Conservation (phyloP, 2,888 invertebrate genomes). For the Leptinotarsa tumamoca region DNA sequence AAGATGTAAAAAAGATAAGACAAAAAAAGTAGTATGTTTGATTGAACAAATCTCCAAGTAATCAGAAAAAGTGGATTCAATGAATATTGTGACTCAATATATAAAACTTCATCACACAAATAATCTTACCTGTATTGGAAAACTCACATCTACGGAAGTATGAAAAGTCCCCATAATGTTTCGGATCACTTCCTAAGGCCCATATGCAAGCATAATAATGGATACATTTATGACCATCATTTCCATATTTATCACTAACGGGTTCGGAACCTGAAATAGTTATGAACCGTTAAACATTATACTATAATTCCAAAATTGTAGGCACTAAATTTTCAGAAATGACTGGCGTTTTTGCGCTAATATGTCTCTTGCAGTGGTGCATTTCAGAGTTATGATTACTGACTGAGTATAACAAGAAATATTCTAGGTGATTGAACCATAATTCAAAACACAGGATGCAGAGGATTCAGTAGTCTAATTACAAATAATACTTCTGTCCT, state of each 20-base stretch:
- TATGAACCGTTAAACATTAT: background rate
- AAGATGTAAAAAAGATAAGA: too few relatives aligned
- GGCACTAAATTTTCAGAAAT: too few relatives aligned
- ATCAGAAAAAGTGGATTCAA: too few relatives aligned
- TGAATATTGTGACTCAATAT: background rate
- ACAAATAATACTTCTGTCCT: too few relatives aligned
- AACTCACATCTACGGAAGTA: slow-evolving; percentile 58
- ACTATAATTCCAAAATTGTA: too few relatives aligned
- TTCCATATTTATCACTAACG: slow-evolving; percentile 34
- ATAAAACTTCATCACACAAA: background rate
- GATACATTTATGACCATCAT: slow-evolving; percentile 68
- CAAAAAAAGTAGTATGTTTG: too few relatives aligned
- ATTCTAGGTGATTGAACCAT: background rate
- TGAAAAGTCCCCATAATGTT: slow-evolving; percentile 73
- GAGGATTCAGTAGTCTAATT: too few relatives aligned
- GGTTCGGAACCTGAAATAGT: slow-evolving; percentile 42
- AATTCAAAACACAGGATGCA: background rate
- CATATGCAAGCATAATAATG: slow-evolving; percentile 80
- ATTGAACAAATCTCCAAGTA: too few relatives aligned
- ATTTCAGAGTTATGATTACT: background rate
- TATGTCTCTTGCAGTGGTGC: too few relatives aligned
- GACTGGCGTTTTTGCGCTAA: too few relatives aligned
- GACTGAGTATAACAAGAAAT: too few relatives aligned
- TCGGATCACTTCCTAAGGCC: slow-evolving; percentile 76
- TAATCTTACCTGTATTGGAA: slow-evolving; percentile 15